phyloP scores from a whole-genome alignment of 2,888 invertebrate genomes.

The Phortica magna region DNA sequence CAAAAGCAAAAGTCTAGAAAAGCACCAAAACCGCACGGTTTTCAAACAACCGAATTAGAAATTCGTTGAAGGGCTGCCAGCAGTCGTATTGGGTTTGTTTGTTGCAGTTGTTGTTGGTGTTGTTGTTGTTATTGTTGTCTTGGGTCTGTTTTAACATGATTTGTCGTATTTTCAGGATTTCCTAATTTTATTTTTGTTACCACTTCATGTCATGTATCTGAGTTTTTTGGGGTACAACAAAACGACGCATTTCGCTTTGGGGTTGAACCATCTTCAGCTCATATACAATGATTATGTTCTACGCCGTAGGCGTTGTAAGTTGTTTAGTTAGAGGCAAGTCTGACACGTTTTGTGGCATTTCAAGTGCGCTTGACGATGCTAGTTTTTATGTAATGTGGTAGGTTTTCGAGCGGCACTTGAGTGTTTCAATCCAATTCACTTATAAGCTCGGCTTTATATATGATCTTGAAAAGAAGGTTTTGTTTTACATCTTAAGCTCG shows the following conservation, averaged over 20 bases:
- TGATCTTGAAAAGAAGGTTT: no score
- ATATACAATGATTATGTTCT: neutral
- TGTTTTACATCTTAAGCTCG: no score
- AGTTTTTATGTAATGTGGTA: neutral
- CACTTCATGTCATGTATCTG: slow-evolving; percentile 18
- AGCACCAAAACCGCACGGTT: slow-evolving; percentile 70
- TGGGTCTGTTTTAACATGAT: slow-evolving; percentile 72
- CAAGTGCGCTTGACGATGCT: neutral
- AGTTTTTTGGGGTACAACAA: neutral
- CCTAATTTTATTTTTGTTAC: slow-evolving; percentile 72
- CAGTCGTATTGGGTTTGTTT: slow-evolving; percentile 22
- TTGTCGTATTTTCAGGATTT: slow-evolving; percentile 72
- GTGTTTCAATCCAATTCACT: neutral
- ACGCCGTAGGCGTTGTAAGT: neutral
- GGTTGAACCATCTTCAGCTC: slow-evolving; percentile 16
- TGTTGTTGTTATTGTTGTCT: slow-evolving; percentile 25
- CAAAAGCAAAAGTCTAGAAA: slow-evolving; percentile 52
- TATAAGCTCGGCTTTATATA: neutral
- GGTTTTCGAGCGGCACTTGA: neutral
- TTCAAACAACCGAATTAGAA: slow-evolving; percentile 55
- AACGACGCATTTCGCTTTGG: neutral
- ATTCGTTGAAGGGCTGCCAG: slow-evolving; percentile 2
- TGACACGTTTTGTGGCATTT: slow-evolving; percentile 21
- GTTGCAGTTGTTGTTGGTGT: no score
- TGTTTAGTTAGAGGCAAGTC: neutral